Evolutionary conservation across 1,140 invertebrate genomes (phyloP).

Genomic region (Heliconius hermathena): DNA sequence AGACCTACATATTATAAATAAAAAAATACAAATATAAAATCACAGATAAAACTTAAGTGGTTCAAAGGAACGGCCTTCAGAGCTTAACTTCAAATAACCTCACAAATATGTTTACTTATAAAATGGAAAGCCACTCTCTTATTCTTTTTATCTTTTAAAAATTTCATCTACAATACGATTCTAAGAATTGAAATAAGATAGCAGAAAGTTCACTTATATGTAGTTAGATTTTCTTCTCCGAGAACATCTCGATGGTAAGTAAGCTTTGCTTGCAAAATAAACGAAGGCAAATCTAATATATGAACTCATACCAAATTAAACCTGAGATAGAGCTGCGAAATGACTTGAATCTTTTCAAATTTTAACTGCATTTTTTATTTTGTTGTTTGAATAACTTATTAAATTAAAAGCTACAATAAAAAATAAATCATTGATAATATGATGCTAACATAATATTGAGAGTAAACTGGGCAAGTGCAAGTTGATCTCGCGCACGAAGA

Average conservation of each 20-base stretch:
- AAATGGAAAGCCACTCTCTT: not conserved
- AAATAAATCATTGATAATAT: no score
- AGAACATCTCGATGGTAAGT: conserved; percentile 19
- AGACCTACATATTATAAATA: not conserved
- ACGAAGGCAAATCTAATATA: conserved; percentile 31
- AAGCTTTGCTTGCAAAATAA: conserved; percentile 29
- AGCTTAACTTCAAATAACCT: not conserved
- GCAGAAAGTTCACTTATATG: conserved; percentile 8
- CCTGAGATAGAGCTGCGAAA: conserved; percentile 2
- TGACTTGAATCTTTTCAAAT: no score
- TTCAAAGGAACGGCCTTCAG: not conserved
- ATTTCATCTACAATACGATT: not conserved
- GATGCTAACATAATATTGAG: no score
- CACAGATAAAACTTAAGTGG: not conserved
- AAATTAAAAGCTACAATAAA: no score
- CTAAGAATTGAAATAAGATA: not conserved
- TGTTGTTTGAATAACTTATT: no score
- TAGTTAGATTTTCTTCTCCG: conserved; percentile 18
- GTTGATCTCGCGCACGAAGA: no score
- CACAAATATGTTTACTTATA: not conserved
- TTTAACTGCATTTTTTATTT: no score
- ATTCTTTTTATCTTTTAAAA: not conserved
- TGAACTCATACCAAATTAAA: conserved; percentile 22
- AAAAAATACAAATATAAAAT: conserved; percentile 1
- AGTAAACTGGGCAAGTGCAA: no score